Evolutionary conservation across 2,797 vertebrate genomes (phyloP).

Genomic region (Melanotaenia parkinsoni): DNA sequence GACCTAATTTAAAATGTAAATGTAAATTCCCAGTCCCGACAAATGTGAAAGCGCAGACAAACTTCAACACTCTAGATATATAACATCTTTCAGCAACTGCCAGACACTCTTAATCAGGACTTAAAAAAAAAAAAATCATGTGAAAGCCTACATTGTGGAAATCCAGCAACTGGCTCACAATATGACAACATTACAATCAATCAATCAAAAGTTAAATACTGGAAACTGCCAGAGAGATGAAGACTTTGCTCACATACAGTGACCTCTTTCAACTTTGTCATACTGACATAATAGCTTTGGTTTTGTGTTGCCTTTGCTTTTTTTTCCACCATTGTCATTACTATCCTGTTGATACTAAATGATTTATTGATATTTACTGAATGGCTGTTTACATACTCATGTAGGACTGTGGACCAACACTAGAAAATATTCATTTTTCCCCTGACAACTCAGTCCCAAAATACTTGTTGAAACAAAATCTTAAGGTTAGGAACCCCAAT

Average conservation of each 20-base stretch:
- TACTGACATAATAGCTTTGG: too few species aligned
- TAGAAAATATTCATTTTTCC: too few species aligned
- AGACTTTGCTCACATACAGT: too few species aligned
- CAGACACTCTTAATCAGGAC: constrained; percentile 6
- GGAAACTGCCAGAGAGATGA: constrained; percentile 4
- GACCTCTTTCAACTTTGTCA: too few species aligned
- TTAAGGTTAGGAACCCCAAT: not conserved
- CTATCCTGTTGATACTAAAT: too few species aligned
- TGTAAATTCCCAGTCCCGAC: constrained; percentile 1
- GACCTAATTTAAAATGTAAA: constrained; percentile 35
- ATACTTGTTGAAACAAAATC: not conserved
- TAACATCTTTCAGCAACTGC: constrained; percentile 7
- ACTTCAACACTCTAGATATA: not conserved
- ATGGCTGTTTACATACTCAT: too few species aligned
- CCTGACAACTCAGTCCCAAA: too few species aligned
- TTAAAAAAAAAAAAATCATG: not conserved
- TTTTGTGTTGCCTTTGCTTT: too few species aligned
- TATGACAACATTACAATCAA: not conserved
- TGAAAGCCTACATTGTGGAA: not conserved
- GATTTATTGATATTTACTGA: too few species aligned
- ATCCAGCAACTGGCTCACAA: not conserved
- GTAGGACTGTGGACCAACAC: too few species aligned
- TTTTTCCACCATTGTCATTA: too few species aligned
- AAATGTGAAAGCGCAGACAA: constrained; percentile 9
- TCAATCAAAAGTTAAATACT: not conserved